These are phyloP conservation scores for Capreolus pygargus DNA, from an alignment of 2,113 vertebrate species.

Conservation along the genomic window DNA sequence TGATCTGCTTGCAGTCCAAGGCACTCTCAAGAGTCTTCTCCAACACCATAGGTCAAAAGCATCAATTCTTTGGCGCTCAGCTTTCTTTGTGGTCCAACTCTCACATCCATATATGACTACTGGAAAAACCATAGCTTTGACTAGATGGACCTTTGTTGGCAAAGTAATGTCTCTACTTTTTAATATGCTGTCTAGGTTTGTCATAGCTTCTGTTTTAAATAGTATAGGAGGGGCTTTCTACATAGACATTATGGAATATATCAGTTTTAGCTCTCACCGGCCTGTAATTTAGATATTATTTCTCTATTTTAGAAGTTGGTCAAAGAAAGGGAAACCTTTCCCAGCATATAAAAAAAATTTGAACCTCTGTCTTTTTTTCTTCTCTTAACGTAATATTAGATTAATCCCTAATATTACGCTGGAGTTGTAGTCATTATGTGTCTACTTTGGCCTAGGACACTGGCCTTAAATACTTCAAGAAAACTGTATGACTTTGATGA, in stretches of 20 bases:
- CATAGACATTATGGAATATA: neutral
- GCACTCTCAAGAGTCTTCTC: neutral
- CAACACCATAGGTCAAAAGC: neutral
- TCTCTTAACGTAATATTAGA: neutral
- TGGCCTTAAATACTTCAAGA: constrained; percentile 1
- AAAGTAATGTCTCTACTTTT: neutral
- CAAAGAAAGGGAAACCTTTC: constrained; percentile 5
- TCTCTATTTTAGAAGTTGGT: constrained; percentile 23
- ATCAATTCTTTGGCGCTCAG: neutral
- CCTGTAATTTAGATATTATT: constrained; percentile 6
- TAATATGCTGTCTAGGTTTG: neutral
- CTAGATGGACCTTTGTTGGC: neutral
- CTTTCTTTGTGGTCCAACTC: neutral
- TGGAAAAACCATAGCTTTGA: neutral
- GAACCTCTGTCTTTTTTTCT: neutral
- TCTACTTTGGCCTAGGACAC: neutral
- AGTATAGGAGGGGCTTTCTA: neutral
- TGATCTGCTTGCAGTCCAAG: neutral
- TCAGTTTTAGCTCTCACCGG: neutral
- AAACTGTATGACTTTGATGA: constrained; percentile 24
- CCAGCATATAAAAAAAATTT: constrained; percentile 9
- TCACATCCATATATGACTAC: neutral
- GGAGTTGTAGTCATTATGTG: neutral
- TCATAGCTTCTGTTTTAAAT: constrained; percentile 14
- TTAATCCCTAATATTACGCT: constrained; percentile 10